A percentile compares a stretch with the other conserved stretches of the same genome.
Evolutionary conservation across 1,140 invertebrate species (phyloP).

Genomic region (Drosophila albomicans): DNA sequence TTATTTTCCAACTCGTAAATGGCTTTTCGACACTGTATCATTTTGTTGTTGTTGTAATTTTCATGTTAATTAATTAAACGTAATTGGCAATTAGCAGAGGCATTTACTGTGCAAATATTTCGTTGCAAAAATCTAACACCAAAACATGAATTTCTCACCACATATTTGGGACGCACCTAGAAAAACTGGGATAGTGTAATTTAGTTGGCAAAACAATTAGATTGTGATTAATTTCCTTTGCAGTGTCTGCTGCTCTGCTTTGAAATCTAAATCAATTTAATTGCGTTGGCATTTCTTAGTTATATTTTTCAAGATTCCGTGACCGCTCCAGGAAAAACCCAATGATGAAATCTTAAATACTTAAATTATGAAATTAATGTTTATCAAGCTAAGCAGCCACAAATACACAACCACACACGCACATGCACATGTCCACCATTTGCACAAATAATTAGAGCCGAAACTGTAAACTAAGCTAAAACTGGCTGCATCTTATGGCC

Average conservation of each 20-base stretch:
- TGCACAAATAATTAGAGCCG: conserved; percentile 65
- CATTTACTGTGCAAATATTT: conserved; percentile 47
- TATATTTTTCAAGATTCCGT: conserved; percentile 6
- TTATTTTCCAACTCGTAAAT: conserved; percentile 32
- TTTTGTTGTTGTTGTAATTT: background rate
- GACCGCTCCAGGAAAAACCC: conserved; percentile 6
- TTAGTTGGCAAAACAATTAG: conserved; percentile 1
- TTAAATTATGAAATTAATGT: conserved; percentile 76
- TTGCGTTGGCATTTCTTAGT: background rate
- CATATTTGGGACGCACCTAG: conserved; percentile 1
- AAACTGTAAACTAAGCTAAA: conserved; percentile 72
- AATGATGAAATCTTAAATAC: conserved; percentile 63
- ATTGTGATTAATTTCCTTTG: background rate
- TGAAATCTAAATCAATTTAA: background rate
- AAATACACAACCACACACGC: background rate
- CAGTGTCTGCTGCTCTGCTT: background rate
- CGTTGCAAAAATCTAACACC: conserved; percentile 43
- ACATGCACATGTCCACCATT: conserved; percentile 30
- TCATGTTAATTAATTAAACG: conserved; percentile 75
- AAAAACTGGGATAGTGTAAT: background rate
- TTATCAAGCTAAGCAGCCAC: conserved; percentile 19
- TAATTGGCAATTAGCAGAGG: conserved; percentile 69
- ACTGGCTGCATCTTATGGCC: conserved; percentile 73
- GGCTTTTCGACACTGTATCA: conserved; percentile 40
- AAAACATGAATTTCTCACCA: conserved; percentile 3